Conservation (phyloP, 2,113 vertebrate species). For the Pelodiscus sinensis region DNA sequence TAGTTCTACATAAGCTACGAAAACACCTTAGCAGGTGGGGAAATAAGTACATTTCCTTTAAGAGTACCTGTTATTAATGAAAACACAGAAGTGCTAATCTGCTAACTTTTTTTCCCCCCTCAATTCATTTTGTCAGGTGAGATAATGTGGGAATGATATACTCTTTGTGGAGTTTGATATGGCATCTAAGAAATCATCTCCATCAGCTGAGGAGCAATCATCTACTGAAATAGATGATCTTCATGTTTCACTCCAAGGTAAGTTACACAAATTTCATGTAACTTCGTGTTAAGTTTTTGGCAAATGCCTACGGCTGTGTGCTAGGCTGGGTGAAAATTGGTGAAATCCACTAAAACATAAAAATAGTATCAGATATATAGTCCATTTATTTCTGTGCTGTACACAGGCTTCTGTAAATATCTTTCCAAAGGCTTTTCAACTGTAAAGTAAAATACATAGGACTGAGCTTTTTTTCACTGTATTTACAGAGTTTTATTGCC, state of each 20-base stretch:
- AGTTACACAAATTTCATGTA: not conserved
- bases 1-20: not conserved
- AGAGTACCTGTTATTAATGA: not conserved
- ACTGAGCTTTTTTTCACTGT: accelerated
- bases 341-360: not conserved
- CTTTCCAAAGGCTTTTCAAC: not conserved
- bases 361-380: accelerated
- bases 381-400: not conserved
- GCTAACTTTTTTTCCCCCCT: not conserved
- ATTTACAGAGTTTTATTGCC: conserved; percentile 10
- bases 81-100: not conserved
- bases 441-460: not conserved
- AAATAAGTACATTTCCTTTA: not conserved
- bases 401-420: not conserved
- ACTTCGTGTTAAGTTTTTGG: not conserved
- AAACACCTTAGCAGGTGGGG: not conserved
- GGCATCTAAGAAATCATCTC: conserved; percentile 59
- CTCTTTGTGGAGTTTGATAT: conserved; percentile 46
- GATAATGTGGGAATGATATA: conserved; percentile 53
- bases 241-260: conserved; percentile 78
- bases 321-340: not conserved
- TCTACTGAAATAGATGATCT: conserved; percentile 79
- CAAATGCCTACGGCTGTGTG: not conserved
- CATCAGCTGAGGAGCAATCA: conserved; percentile 62
- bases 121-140: conserved; percentile 65